These are phyloP conservation scores for Chaetodon trifascialis DNA, from an alignment of 2,113 vertebrate genomes.

Conservation along the genomic window DNA sequence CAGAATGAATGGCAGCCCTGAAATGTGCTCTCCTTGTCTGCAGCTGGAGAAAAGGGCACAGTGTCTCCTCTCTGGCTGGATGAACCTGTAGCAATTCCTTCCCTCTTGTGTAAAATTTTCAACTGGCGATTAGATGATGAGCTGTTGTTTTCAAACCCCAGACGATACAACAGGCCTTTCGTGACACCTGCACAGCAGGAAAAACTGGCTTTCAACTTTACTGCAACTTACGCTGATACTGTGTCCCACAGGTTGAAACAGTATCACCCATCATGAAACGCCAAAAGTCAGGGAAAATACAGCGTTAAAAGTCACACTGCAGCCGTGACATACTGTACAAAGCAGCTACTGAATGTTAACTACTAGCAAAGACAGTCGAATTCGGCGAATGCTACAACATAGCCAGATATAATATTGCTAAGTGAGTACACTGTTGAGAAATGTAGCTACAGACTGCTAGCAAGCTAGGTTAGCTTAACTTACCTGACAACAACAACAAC, in stretches of 20 bases:
- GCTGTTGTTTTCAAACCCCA: not conserved
- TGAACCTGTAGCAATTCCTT: not conserved
- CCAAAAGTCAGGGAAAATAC: not conserved
- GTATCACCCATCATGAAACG: not conserved
- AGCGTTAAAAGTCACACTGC: not conserved
- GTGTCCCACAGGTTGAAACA: not conserved
- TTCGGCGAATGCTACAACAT: not conserved
- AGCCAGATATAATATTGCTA: not conserved
- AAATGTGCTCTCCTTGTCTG: not conserved
- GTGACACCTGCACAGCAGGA: slow-evolving; percentile 33
- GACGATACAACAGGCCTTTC: not conserved
- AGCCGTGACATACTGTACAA: not conserved
- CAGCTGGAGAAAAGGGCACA: not conserved
- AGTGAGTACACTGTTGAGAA: not conserved
- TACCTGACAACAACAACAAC: slow-evolving; percentile 35
- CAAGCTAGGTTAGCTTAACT: slow-evolving; percentile 44
- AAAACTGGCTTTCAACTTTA: slow-evolving; percentile 45
- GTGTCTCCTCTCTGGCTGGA: not conserved
- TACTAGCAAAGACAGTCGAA: not conserved
- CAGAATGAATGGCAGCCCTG: not conserved
- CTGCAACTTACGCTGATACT: too few species aligned
- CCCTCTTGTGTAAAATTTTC: not conserved
- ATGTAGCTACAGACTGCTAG: slow-evolving; percentile 22
- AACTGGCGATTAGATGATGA: not conserved
- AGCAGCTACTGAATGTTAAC: not conserved